phyloP scores from a whole-genome alignment of 2,888 invertebrate species.

The Fragum whitleyi region DNA sequence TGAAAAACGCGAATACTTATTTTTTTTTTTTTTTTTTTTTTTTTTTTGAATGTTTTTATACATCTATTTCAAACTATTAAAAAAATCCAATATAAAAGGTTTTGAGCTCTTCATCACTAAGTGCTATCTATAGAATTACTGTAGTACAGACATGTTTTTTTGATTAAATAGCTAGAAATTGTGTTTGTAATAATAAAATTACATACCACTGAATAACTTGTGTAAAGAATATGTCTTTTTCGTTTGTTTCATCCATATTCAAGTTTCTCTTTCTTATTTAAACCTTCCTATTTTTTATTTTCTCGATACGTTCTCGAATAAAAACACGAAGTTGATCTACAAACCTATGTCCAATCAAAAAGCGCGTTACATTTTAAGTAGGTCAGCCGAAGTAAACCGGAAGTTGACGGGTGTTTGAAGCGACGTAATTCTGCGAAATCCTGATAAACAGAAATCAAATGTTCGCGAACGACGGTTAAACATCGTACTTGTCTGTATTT shows the following conservation, averaged over 20 bases:
- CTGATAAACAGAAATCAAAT: no score
- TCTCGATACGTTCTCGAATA: not conserved
- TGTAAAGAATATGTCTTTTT: not conserved
- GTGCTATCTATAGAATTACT: not conserved
- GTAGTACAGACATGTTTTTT: no score
- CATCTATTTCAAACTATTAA: no score
- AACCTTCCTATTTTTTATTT: not conserved
- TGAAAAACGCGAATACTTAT: not conserved
- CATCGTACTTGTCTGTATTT: no score
- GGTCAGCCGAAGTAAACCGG: no score
- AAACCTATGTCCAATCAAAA: not conserved
- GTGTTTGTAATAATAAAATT: not conserved
- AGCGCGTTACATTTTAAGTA: not conserved
- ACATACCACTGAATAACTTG: not conserved
- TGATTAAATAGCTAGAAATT: not conserved
- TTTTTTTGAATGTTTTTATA: not conserved
- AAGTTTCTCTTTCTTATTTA: no score
- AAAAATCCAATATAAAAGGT: no score
- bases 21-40: not conserved
- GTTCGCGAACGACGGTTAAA: no score
- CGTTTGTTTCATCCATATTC: not conserved
- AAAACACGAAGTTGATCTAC: not conserved
- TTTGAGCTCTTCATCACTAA: no score
- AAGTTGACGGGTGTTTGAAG: no score
- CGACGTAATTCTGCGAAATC: no score